Evolutionary conservation across 2,888 invertebrate genomes (phyloP), one percentile per base, ranked within the genome.

Genomic region (Ophion costatus): DNA sequence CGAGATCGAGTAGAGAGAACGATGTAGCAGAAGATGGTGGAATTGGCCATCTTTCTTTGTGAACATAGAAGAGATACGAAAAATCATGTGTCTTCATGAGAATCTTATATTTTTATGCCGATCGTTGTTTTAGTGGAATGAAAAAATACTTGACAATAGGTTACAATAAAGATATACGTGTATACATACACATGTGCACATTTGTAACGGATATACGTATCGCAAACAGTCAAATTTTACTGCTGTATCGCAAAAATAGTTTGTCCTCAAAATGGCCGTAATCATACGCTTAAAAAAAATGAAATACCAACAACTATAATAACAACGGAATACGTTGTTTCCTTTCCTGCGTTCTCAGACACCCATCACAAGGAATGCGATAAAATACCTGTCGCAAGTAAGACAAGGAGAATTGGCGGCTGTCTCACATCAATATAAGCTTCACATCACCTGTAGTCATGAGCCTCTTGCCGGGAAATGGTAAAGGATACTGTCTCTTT

Each of bases 1-100:
- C 85, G 75, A 33, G 56, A 11, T 42, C 22, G 90, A 91, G 69
- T 90, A 77, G 84, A 45, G 20, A 20, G 10, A 45, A 11, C 22
- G n/a, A 38, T 24, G 59, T 29, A 33, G 0, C 51, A 59, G 22
- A 51, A 69, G n/a, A 17, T 0, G 17, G 5, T 17, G 5, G n/a
- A 56, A 56, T 56, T n/a, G 56, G n/a, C 56, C n/a, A n/a, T 17
- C 56, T 20, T 20, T 22, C 59, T 59, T 22, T 6, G 59, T 20
- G 20, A 5, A 59, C 20, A 20, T 10, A 59, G 20, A 22, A 59
- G n/a, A n/a, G 22, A 59, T 22, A 59, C 9, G 17, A 59, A 59
- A 59, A 1, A 59, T 59, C 6, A 51, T 17, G 5, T 51, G 17
- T 51, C 51, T 3, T 51, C 5, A 17, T 14, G 5, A 17, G 17